Percentiles rank a stretch among this genome's conserved stretches.
Evolutionary conservation across 2,888 invertebrate species (phyloP).

Genomic region (Amiota minor): DNA sequence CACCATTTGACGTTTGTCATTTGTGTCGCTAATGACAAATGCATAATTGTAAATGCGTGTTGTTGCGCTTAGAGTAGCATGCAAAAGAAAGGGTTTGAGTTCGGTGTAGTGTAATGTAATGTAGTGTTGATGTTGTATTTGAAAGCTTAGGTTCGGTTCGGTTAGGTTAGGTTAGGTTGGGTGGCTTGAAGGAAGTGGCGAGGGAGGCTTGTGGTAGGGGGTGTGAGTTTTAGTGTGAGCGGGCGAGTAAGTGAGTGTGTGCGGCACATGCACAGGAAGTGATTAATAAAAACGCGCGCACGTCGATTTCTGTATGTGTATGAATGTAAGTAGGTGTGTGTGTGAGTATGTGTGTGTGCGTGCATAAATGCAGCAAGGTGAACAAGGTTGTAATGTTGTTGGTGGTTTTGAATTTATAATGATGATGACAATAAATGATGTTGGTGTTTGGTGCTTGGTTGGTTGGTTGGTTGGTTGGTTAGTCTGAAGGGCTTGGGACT

Average conservation of each 20-base stretch:
- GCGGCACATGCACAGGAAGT: conserved; percentile 34
- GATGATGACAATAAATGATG: too few relatives aligned
- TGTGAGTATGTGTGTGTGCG: conserved; percentile 11
- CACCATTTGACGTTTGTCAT: neutral
- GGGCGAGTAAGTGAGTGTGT: neutral
- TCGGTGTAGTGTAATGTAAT: too few relatives aligned
- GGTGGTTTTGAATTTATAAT: too few relatives aligned
- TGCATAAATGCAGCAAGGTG: neutral
- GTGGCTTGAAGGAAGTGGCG: too few relatives aligned
- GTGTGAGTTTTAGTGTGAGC: neutral
- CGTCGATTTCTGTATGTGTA: neutral
- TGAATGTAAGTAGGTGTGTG: conserved; percentile 7
- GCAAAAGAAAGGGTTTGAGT: too few relatives aligned
- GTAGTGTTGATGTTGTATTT: too few relatives aligned
- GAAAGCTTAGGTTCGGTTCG: too few relatives aligned
- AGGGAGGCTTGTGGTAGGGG: too few relatives aligned
- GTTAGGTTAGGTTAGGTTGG: too few relatives aligned
- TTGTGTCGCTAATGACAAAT: conserved; percentile 1
- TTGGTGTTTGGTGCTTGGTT: too few relatives aligned
- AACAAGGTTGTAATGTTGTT: neutral
- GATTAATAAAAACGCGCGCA: conserved; percentile 36
- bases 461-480: too few relatives aligned
- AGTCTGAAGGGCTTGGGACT: too few relatives aligned
- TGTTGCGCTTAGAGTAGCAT: neutral
- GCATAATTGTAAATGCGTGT: conserved; percentile 6